Evolutionary conservation across 2,797 vertebrate genomes (phyloP), one percentile per base, ranked within the genome.

Genomic region (Mormyrops attenuatus): DNA sequence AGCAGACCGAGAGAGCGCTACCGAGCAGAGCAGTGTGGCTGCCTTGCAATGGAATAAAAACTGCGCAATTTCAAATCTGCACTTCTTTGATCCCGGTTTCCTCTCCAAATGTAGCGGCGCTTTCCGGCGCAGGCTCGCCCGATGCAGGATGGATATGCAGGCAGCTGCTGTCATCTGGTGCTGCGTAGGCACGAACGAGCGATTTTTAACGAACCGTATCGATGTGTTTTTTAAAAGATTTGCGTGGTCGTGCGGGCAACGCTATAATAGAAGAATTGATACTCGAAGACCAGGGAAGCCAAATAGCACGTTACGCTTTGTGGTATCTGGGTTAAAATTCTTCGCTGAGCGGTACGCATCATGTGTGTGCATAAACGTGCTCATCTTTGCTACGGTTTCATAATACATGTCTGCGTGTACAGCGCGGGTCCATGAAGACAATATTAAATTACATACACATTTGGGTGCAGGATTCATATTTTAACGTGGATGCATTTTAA

Each of bases 41-140:
- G 90, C 92, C 92, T 92, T 93, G 95, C 93, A 95, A 93, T 94
- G 94, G 95, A 96, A 96, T 96, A 94, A 92, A 96, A 96, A 96
- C 95, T 96, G 96, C 96, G 95, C 96, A 96, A 91, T 96, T 94
- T 94, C 92, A 93, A 85, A 88, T 90, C 92, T 91, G 60, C 93
- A n/a, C 88, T 44, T 92, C 90, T 91, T 91, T 90, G 90, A 60
- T 90, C 89, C 49, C 13, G 20, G 89, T 4, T 87, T 55, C 30
- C 73, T 89, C 86, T 30, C 53, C 57, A 63, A 88, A 89, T 4
- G 80, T 50, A 73, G 82, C 22, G 69, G 38, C 88, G 88, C 77
- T 60, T 66, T 90, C 82, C 49, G 82, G 41, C 30, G 22, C 80
- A 47, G 55, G 60, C 87, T 66, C 44, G 82, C 49, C 44, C 9